phyloP scores from a whole-genome alignment of 2,888 invertebrate genomes.

The Emmelina monodactyla region DNA sequence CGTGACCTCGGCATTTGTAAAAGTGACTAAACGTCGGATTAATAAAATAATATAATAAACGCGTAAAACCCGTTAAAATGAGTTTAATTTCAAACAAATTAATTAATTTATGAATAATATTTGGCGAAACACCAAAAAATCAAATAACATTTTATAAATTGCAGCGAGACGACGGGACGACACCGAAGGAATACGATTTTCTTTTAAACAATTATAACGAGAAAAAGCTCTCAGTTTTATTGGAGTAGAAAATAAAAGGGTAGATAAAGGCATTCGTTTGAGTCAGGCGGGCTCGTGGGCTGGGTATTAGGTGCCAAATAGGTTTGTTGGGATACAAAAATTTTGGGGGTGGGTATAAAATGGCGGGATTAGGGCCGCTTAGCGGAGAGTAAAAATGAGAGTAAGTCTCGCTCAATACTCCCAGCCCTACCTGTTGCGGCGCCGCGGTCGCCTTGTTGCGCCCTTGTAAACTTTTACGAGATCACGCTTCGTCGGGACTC shows the following conservation, averaged over 20 bases:
- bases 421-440: slow-evolving; percentile 49
- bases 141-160: background rate
- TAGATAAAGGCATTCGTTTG: background rate
- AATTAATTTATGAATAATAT: no score
- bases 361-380: slow-evolving; percentile 40
- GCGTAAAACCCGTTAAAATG: no score
- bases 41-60: no score
- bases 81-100: no score
- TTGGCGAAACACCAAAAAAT: background rate
- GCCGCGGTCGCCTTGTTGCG: slow-evolving; percentile 26
- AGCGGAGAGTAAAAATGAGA: slow-evolving; percentile 38
- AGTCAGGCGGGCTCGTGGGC: background rate
- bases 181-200: no score
- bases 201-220: no score
- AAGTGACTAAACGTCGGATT: no score
- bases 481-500: slow-evolving; percentile 15
- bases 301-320: background rate
- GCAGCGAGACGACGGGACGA: no score
- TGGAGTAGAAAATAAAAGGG: no score
- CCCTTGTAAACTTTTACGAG: slow-evolving; percentile 40
- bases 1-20: no score
- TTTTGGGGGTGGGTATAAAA: slow-evolving; percentile 26
- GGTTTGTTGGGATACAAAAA: background rate
- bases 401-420: slow-evolving; percentile 42
- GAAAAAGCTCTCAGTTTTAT: no score